Percentiles rank a stretch among this genome's conserved stretches.
phyloP scores from a whole-genome alignment of 2,113 vertebrate species.

The Trinectes maculatus region DNA sequence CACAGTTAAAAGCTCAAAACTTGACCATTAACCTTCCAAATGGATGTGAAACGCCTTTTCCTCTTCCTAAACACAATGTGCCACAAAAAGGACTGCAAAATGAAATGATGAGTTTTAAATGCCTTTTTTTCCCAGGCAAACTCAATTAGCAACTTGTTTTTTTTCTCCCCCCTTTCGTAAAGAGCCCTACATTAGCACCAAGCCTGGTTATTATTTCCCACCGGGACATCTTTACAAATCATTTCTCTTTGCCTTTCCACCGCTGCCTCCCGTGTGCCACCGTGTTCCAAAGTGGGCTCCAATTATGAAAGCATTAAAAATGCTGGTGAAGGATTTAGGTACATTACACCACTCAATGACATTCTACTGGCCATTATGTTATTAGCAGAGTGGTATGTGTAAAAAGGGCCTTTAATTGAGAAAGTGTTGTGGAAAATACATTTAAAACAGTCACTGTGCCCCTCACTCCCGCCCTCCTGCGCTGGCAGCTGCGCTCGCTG shows the following conservation, averaged over 20 bases:
- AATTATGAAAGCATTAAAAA: conserved; percentile 87
- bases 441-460: conserved; percentile 73
- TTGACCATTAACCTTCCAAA: conserved; percentile 87
- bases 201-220: conserved; percentile 83
- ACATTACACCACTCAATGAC: conserved; percentile 86
- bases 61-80: conserved; percentile 75
- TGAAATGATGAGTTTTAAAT: conserved; percentile 88
- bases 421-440: conserved; percentile 80
- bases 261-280: conserved; percentile 60
- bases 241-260: conserved; percentile 78
- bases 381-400: conserved; percentile 81
- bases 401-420: conserved; percentile 81
- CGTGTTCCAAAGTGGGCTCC: conserved; percentile 81
- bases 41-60: conserved; percentile 78
- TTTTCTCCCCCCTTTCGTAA: conserved; percentile 71
- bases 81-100: conserved; percentile 82
- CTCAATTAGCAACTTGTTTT: conserved; percentile 82
- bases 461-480: conserved; percentile 37
- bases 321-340: conserved; percentile 81
- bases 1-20: conserved; percentile 84
- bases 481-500: conserved; percentile 61
- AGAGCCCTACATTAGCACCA: conserved; percentile 84
- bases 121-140: conserved; percentile 84
- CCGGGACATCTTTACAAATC: conserved; percentile 81
- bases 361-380: conserved; percentile 85